phyloP scores from a whole-genome alignment of 1,140 invertebrate species.

The Cydia fagiglandana region DNA sequence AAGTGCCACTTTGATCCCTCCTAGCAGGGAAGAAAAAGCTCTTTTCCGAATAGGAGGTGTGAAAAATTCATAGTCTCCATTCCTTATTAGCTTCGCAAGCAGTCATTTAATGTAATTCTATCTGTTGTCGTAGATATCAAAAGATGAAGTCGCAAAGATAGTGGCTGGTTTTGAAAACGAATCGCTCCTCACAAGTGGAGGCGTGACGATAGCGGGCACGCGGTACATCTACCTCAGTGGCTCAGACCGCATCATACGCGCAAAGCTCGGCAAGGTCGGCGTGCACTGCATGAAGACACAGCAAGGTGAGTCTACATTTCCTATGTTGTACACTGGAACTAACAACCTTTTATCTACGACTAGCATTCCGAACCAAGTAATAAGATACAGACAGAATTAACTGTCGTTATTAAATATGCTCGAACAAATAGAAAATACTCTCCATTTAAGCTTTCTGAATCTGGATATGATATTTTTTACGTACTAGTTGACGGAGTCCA shows the following conservation, averaged over 20 bases:
- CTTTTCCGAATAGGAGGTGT: too few species aligned
- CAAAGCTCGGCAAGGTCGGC: slow-evolving; percentile 93
- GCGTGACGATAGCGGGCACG: slow-evolving; percentile 92
- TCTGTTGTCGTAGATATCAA: slow-evolving; percentile 85
- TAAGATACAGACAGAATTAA: too few species aligned
- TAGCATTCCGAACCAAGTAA: too few species aligned
- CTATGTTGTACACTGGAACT: neutral
- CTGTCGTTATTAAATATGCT: too few species aligned
- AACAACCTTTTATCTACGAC: too few species aligned
- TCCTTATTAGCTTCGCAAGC: slow-evolving; percentile 12
- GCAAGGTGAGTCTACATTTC: slow-evolving; percentile 83
- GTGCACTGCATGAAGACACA: slow-evolving; percentile 96
- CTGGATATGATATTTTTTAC: too few species aligned
- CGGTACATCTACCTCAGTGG: slow-evolving; percentile 96
- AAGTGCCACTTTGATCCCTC: too few species aligned
- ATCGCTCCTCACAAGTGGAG: slow-evolving; percentile 90
- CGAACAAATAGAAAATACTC: too few species aligned
- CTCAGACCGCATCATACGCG: slow-evolving; percentile 93
- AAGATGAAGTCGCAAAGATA: slow-evolving; percentile 92
- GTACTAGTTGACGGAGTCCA: too few species aligned
- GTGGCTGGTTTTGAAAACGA: slow-evolving; percentile 92
- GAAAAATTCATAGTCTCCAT: neutral
- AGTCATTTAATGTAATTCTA: neutral
- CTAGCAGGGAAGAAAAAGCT: too few species aligned
- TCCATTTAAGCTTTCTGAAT: too few species aligned